phyloP scores from a whole-genome alignment of 2,888 invertebrate species.

The Alitta virens region DNA sequence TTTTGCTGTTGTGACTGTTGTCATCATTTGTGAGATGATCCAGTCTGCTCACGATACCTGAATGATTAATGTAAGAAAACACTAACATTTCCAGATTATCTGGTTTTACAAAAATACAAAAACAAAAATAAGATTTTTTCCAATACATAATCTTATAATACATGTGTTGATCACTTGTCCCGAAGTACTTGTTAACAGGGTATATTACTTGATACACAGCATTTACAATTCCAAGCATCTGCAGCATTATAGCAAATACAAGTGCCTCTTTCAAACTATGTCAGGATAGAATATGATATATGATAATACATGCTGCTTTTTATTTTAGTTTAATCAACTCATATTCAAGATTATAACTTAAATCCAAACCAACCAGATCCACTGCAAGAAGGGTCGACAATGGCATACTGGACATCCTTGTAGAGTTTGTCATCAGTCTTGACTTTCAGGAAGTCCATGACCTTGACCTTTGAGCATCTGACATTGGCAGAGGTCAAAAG shows the following conservation, averaged over 20 bases:
- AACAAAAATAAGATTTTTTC: neutral
- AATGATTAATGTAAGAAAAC: slow-evolving; percentile 26
- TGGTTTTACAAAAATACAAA: neutral
- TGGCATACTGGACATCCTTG: slow-evolving; percentile 72
- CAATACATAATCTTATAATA: neutral
- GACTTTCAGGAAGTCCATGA: slow-evolving; percentile 73
- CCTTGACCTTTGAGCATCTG: slow-evolving; percentile 67
- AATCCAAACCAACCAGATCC: slow-evolving; percentile 79
- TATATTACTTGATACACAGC: too few species aligned
- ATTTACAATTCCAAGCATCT: too few species aligned
- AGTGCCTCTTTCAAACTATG: too few species aligned
- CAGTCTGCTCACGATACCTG: slow-evolving; percentile 63
- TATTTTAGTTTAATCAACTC: too few species aligned
- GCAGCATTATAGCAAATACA: too few species aligned
- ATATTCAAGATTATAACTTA: too few species aligned
- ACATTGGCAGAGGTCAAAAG: slow-evolving; percentile 62
- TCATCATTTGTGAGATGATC: slow-evolving; percentile 61
- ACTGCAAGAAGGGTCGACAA: slow-evolving; percentile 97
- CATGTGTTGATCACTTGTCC: neutral
- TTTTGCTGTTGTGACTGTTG: slow-evolving; percentile 41
- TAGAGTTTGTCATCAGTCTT: slow-evolving; percentile 60
- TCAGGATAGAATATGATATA: too few species aligned
- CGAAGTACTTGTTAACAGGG: too few species aligned
- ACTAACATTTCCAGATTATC: neutral
- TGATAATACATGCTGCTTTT: too few species aligned